Evolutionary conservation across 2,888 invertebrate species (phyloP).

Genomic region (Nyleta sp.): DNA sequence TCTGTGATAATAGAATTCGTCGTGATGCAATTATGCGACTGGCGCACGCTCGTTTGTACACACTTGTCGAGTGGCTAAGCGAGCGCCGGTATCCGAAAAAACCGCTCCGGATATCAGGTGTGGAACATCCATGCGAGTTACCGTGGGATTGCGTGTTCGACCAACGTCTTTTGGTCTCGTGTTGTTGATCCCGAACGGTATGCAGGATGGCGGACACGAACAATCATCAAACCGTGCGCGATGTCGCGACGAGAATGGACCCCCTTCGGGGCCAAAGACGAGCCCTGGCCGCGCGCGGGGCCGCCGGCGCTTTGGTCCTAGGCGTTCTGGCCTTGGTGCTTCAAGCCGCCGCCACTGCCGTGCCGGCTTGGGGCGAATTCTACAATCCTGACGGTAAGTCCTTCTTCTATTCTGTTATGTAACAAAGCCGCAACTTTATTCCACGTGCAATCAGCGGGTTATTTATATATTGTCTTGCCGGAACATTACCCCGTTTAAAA

Average conservation of each 20-base stretch:
- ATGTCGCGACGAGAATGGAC: slow-evolving; percentile 78
- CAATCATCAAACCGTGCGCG: slow-evolving; percentile 78
- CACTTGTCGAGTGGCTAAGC: slow-evolving; percentile 7
- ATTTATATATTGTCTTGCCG: too few relatives aligned
- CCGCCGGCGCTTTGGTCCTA: slow-evolving; percentile 78
- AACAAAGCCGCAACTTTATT: too few relatives aligned
- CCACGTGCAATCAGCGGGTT: too few relatives aligned
- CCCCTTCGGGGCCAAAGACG: slow-evolving; percentile 77
- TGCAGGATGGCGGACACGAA: slow-evolving; percentile 82
- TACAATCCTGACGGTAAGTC: slow-evolving; percentile 87
- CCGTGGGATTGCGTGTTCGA: slow-evolving; percentile 29
- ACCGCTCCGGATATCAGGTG: neutral
- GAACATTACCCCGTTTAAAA: too few relatives aligned
- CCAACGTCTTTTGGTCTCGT: slow-evolving; percentile 31
- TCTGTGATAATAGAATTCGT: slow-evolving; percentile 40
- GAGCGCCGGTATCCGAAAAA: slow-evolving; percentile 3
- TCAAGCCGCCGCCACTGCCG: slow-evolving; percentile 91
- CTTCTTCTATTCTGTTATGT: slow-evolving; percentile 15
- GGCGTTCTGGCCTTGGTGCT: slow-evolving; percentile 86
- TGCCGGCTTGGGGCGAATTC: slow-evolving; percentile 95
- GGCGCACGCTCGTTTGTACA: slow-evolving; percentile 33
- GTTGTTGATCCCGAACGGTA: slow-evolving; percentile 71
- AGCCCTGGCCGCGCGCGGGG: slow-evolving; percentile 81
- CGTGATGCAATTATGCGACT: slow-evolving; percentile 42
- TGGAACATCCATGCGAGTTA: slow-evolving; percentile 43